Evolutionary conservation across 2,113 vertebrate species (phyloP), one percentile per base, ranked within the genome.

Genomic region (Thryonomys swinderianus): DNA sequence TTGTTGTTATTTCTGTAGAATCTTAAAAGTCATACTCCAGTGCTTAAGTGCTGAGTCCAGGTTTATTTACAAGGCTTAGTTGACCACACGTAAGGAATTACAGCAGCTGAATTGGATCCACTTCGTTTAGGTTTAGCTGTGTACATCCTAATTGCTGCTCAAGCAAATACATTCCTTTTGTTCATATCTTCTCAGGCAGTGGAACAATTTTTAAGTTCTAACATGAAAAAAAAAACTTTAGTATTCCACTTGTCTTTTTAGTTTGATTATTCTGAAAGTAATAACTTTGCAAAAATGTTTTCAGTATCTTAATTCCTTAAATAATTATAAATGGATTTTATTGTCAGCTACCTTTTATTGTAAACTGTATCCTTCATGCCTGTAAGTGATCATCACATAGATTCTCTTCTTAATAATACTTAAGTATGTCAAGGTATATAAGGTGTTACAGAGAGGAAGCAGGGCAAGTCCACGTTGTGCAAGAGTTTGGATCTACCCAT

Each of bases 91-190:
- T 97, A 76, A 91, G 83, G 66, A 53, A 93, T 96, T 94, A 88
- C 73, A 96, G 30, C 93, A 94, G 83, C 91, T 91, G 64, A 92
- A 91, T 84, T 97, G 88, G 90, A 96, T 92, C 11, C 40, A 74
- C 83, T 97, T 95, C 96, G 85, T 55, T 53, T 95, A 91, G 53
- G 91, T 96, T 96, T 96, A 76, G 94, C 96, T 93, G 69, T 91
- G 5, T 37, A 51, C 59, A 34, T 81, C 84, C 79, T 90, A 69
- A 59, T 97, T 97, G 90, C 55, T 96, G 93, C 69, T 61, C 79
- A 57, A 51, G 48, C 89, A 95, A 32, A 66, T 85, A 96, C 91
- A 96, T 83, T 27, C 67, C 40, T 88, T 88, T 86, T 37, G 9
- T 89, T 96, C 25, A 18, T 59, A 34, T 76, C 79, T 66, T 66